Percentiles rank a stretch among this genome's conserved stretches.
These are phyloP conservation scores for Chionis minor DNA, from an alignment of 2,113 vertebrate species.

Conservation along the genomic window DNA sequence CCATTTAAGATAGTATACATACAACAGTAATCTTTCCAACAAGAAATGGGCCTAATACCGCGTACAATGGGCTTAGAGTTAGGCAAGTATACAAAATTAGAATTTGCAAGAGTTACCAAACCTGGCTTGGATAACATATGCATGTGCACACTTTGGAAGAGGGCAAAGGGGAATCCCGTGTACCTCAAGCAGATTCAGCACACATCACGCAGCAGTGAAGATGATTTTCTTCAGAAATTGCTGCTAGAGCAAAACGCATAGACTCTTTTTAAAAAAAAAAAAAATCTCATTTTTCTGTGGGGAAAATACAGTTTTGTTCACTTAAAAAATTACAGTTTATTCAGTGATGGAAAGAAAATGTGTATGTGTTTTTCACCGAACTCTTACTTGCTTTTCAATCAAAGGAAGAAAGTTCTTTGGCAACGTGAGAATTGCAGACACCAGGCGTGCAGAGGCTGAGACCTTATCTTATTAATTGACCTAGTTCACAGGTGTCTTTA, in stretches of 20 bases:
- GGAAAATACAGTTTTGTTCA: neutral
- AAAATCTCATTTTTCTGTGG: neutral
- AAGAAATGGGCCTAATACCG: conserved; percentile 46
- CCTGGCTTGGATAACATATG: conserved; percentile 37
- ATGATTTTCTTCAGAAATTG: neutral
- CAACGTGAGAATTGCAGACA: neutral
- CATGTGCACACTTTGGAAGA: conserved; percentile 8
- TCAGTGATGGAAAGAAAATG: neutral
- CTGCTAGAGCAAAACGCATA: neutral
- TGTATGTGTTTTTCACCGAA: rapidly evolving
- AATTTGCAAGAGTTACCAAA: conserved; percentile 62
- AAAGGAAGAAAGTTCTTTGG: neutral
- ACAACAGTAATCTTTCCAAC: conserved; percentile 64
- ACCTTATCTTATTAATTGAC: neutral
- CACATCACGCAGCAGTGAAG: neutral
- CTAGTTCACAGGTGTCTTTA: neutral
- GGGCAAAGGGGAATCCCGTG: conserved; percentile 32
- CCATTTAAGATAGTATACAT: conserved; percentile 75
- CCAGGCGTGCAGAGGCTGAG: neutral
- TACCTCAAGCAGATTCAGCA: conserved; percentile 7
- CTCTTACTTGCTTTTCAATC: neutral
- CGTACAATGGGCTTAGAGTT: conserved; percentile 63
- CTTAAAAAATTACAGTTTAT: neutral
- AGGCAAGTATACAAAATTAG: conserved; percentile 67
- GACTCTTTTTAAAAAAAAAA: neutral